Evolutionary conservation across 2,113 vertebrate genomes (phyloP).

Genomic region (Paramormyrops kingsleyae): DNA sequence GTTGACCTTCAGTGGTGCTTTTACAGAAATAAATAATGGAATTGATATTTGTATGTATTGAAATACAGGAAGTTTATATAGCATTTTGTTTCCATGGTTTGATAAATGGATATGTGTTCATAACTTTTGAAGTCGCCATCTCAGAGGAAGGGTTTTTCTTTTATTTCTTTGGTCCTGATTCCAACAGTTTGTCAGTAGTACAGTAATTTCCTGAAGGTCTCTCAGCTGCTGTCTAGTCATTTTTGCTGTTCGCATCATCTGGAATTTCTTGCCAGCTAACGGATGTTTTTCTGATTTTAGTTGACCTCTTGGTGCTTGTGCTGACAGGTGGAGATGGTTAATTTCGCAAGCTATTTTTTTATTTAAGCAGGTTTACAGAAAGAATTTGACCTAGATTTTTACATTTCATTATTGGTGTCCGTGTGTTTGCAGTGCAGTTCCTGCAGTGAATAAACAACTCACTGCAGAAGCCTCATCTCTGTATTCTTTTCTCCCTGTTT

Average conservation of each 20-base stretch:
- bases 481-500: background rate
- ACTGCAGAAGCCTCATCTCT: background rate
- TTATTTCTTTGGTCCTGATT: background rate
- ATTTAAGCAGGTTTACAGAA: background rate
- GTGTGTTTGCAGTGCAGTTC: background rate
- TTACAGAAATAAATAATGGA: background rate
- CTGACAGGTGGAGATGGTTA: background rate
- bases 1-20: background rate
- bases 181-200: background rate
- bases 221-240: background rate
- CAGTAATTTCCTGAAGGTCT: background rate
- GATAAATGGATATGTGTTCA: background rate
- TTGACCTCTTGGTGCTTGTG: background rate
- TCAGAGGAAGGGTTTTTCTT: background rate
- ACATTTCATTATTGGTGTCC: background rate
- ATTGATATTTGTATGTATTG: background rate
- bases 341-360: background rate
- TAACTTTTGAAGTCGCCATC: background rate
- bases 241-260: background rate
- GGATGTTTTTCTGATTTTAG: background rate
- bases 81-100: background rate
- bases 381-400: background rate
- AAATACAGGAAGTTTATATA: background rate
- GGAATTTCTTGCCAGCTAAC: background rate
- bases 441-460: background rate